Base-by-base conservation (phyloP, 2,888 invertebrate species). In the Patella depressa region DNA sequence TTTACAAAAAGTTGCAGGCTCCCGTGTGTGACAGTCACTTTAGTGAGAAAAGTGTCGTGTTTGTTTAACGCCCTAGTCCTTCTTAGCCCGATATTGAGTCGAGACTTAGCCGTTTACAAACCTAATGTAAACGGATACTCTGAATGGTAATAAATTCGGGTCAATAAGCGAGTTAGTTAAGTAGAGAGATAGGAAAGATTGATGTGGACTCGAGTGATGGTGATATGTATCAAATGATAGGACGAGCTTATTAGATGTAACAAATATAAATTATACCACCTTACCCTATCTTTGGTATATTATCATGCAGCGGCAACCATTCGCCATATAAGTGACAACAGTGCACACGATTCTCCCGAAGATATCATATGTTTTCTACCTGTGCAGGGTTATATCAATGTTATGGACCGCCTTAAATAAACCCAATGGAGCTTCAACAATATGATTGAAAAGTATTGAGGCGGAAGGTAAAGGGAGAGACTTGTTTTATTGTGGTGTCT, bases 1-100 rank as follows among this genome's bases (percentile, higher is more conserved):
- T 73, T 77, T 83, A 74, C 84, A 84, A 71, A 88, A 87, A 81
- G 80, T 80, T 11, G 81, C 84, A 7, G 86, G 84, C 9, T 85
- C 86, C 11, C 78, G 86, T 45, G 84, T 87, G 29, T 87, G 81
- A 81, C 65, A 65, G 19, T 65, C 19, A 24, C 24, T 65, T 19
- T 15, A 65, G 0, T 12, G 19, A 65, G 65, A 65, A 65, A 65
- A 65, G 65, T 65, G 65, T 19, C 65, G 11, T 65, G 65, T 65
- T 65, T 65, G 65, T 65, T 65, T 65, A 65, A 24, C 65, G 65
- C 65, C 65, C 65, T 24, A 65, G 24, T 24, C 65, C 65, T 65
- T 65, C 65, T 65, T 65, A 65, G 65, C 24, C 19, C 24, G 65
- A 65, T 65, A 65, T 65, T 65, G 65, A 65, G 65, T 65, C 65